Conservation (phyloP, 2,113 vertebrate genomes). For the Hymenochirus boettgeri region DNA sequence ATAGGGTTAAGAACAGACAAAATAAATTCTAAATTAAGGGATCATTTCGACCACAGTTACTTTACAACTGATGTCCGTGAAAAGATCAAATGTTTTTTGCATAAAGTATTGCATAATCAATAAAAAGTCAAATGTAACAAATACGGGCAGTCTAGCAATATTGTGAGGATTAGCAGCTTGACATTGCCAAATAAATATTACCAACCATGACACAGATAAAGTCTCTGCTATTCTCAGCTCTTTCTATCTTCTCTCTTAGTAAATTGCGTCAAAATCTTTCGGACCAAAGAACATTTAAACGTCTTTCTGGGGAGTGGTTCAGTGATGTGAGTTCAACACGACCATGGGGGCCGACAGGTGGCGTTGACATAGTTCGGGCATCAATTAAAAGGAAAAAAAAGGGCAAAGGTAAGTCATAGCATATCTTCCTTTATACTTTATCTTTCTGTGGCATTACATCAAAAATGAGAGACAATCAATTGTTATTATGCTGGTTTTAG, state of each 20-base stretch:
- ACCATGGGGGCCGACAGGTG: conserved; percentile 59
- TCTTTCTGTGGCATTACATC: not conserved
- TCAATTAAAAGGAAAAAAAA: conserved; percentile 79
- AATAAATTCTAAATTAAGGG: too few species aligned
- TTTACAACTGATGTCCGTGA: too few species aligned
- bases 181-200: too few species aligned
- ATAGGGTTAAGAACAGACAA: too few species aligned
- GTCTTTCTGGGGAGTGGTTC: conserved; percentile 85
- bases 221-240: too few species aligned
- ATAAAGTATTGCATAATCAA: too few species aligned
- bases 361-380: conserved; percentile 76
- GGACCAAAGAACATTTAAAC: conserved; percentile 66
- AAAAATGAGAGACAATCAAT: not conserved
- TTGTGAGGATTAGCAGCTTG: too few species aligned
- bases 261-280: conserved; percentile 66
- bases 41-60: too few species aligned
- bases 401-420: conserved; percentile 62
- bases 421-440: not conserved
- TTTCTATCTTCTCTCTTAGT: conserved; percentile 52
- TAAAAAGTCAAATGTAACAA: too few species aligned
- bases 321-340: conserved; percentile 70
- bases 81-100: too few species aligned
- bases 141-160: too few species aligned
- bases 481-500: not conserved
- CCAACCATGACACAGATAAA: too few species aligned